These are phyloP conservation scores for Eristalis intricaria DNA, from an alignment of 2,888 invertebrate genomes.

Conservation along the genomic window DNA sequence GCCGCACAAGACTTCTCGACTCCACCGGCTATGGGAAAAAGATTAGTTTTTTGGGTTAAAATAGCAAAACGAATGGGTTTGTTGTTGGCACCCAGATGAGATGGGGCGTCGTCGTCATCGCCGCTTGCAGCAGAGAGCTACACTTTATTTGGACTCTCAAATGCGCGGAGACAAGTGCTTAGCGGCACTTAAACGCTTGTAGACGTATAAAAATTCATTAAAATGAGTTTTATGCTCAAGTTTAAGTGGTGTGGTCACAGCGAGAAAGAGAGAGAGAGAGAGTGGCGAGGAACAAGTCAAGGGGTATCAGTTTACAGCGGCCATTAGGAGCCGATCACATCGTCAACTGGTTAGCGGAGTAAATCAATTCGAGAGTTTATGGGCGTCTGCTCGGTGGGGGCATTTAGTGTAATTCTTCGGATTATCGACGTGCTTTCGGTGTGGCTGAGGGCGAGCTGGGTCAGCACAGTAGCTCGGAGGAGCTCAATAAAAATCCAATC, in stretches of 20 bases:
- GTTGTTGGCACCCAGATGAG: constrained; percentile 49
- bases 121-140: constrained; percentile 12
- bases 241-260: background rate
- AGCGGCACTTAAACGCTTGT: background rate
- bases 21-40: constrained; percentile 60
- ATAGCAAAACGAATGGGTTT: constrained; percentile 41
- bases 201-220: constrained; percentile 1
- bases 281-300: background rate
- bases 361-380: background rate
- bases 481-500: background rate
- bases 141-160: constrained; percentile 23
- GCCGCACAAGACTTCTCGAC: constrained; percentile 35
- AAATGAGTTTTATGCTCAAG: background rate
- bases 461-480: background rate
- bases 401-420: background rate
- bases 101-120: background rate
- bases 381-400: background rate
- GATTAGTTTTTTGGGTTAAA: constrained; percentile 55
- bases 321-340: background rate
- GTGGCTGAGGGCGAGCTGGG: background rate
- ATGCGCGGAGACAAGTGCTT: background rate
- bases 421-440: background rate
- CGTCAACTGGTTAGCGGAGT: background rate
- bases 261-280: background rate
- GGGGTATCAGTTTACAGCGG: background rate